These are phyloP conservation scores for Iphiclides podalirius DNA, from an alignment of 2,888 invertebrate species.

Conservation along the genomic window DNA sequence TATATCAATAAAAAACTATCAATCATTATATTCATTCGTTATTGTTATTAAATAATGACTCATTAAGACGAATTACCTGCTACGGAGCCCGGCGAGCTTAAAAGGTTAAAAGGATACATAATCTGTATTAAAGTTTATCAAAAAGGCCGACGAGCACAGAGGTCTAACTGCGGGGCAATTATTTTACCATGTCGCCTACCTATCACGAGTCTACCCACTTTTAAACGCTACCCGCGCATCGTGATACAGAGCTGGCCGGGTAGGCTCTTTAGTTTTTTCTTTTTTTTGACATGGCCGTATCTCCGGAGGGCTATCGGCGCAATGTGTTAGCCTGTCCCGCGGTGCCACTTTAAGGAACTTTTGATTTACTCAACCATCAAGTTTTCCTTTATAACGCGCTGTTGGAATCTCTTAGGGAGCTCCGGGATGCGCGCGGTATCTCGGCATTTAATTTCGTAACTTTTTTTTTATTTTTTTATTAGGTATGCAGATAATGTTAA, in stretches of 20 bases:
- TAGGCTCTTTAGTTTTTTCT: conserved; percentile 34
- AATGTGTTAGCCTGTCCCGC: conserved; percentile 54
- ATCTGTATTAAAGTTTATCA: conserved; percentile 20
- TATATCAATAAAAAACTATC: too few species aligned
- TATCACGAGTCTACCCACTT: conserved; percentile 52
- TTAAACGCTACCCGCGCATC: conserved; percentile 48
- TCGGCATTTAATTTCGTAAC: conserved; percentile 14
- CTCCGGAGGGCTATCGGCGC: conserved; percentile 47
- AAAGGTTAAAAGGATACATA: conserved; percentile 19
- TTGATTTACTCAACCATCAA: conserved; percentile 48
- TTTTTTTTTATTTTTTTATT: not conserved
- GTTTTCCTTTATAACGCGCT: conserved; percentile 33
- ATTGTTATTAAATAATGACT: not conserved
- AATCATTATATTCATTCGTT: too few species aligned
- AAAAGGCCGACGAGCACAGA: conserved; percentile 25
- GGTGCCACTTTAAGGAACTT: conserved; percentile 57
- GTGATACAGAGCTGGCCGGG: conserved; percentile 40
- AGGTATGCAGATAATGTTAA: not conserved
- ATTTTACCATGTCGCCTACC: conserved; percentile 52
- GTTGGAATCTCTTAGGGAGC: conserved; percentile 29
- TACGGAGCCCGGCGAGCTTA: not conserved
- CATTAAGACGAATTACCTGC: not conserved
- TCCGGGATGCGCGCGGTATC: conserved; percentile 11
- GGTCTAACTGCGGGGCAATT: conserved; percentile 39
- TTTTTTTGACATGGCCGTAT: conserved; percentile 35